These are phyloP conservation scores for Cancer borealis DNA, from an alignment of 2,888 invertebrate genomes.

Conservation along the genomic window DNA sequence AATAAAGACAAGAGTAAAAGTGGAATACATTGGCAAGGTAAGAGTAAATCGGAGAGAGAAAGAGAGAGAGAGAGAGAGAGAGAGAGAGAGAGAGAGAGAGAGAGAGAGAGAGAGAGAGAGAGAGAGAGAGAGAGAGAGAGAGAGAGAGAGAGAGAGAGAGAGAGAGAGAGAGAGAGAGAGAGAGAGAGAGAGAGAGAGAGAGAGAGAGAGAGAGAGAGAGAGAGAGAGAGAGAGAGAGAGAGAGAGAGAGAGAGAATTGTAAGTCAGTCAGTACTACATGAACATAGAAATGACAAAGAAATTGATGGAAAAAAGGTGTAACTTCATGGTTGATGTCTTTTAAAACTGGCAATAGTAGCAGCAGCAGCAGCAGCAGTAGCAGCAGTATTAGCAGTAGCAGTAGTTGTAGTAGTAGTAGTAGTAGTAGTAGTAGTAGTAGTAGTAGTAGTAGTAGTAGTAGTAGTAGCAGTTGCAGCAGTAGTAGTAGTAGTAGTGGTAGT, in stretches of 20 bases:
- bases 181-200: no score
- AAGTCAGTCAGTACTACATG: not conserved
- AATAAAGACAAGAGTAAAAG: conserved; percentile 34
- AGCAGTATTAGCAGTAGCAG: not conserved
- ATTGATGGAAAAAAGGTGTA: conserved; percentile 23
- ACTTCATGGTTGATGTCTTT: not conserved
- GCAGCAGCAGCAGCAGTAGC: not conserved
- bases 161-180: no score
- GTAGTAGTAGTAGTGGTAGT: no score
- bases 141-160: no score
- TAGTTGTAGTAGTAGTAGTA: not conserved
- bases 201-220: conserved; percentile 37
- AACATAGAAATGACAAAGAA: not conserved
- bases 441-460: no score
- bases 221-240: conserved; percentile 44
- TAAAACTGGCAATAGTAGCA: not conserved
- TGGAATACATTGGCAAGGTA: not conserved
- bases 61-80: conserved; percentile 18
- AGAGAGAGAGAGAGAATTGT: not conserved
- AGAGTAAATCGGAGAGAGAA: conserved; percentile 42
- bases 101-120: conserved; percentile 20
- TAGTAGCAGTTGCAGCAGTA: no score
- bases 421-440: not conserved
- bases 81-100: conserved; percentile 48
- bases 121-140: conserved; percentile 41